Evolutionary conservation across 2,888 invertebrate genomes (phyloP).

Genomic region (Chirona hameri): DNA sequence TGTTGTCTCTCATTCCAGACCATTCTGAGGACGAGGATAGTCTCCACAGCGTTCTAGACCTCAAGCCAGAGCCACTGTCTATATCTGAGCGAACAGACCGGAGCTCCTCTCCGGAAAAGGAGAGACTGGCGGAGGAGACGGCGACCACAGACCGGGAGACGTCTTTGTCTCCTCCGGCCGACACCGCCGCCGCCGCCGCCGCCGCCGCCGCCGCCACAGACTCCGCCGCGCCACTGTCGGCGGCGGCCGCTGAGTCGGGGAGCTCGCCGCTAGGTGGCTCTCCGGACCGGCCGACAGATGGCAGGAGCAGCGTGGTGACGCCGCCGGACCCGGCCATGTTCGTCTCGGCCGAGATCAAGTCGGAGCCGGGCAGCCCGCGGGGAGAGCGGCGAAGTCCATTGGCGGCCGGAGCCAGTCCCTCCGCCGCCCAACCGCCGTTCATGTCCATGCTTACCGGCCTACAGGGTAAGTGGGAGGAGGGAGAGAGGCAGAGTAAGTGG

Average conservation of each 20-base stretch:
- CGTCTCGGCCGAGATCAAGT: constrained; percentile 23
- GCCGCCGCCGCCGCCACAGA: background rate
- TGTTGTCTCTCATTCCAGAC: background rate
- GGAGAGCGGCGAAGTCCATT: background rate
- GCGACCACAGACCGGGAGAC: background rate
- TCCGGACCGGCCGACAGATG: background rate
- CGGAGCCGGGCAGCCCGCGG: constrained; percentile 12
- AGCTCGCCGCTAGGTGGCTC: background rate
- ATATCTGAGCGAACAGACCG: background rate
- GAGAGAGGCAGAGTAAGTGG: background rate
- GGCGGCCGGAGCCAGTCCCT: background rate
- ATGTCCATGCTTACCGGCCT: background rate
- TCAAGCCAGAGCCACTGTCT: background rate
- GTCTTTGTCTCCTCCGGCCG: background rate
- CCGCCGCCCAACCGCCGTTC: background rate
- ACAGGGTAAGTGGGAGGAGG: background rate
- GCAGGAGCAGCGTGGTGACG: constrained; percentile 7
- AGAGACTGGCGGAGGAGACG: background rate
- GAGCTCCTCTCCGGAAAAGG: background rate
- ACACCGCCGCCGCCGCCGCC: background rate
- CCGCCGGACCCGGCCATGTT: constrained; percentile 26
- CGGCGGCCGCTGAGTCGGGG: background rate
- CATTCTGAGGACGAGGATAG: background rate
- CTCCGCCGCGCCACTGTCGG: background rate
- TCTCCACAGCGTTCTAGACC: background rate